Conservation (phyloP, 2,113 vertebrate species). For the Bostrychus sinensis region DNA sequence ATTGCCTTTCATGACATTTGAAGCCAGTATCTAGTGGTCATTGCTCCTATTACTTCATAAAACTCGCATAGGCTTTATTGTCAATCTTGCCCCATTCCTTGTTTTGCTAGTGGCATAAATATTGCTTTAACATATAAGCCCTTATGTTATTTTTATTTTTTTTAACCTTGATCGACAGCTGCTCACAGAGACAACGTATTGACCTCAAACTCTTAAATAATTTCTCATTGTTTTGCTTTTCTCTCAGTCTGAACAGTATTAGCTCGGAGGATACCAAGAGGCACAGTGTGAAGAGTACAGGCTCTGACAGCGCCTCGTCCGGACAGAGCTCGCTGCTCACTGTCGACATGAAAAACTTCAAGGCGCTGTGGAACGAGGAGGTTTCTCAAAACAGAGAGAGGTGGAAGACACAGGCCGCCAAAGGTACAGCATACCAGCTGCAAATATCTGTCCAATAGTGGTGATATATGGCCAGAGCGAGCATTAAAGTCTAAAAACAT, state of each 20-base stretch:
- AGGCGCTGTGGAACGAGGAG: slow-evolving; percentile 91
- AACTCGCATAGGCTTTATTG: too few species aligned
- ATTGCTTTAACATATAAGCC: too few species aligned
- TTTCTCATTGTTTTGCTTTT: neutral
- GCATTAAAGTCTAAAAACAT: neutral
- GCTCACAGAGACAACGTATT: neutral
- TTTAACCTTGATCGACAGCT: neutral
- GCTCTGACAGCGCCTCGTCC: slow-evolving; percentile 87
- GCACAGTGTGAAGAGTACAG: slow-evolving; percentile 86
- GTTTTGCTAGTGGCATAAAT: too few species aligned
- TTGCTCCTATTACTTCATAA: too few species aligned
- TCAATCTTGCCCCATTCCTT: too few species aligned
- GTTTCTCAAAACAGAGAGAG: slow-evolving; percentile 92
- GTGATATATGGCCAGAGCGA: neutral
- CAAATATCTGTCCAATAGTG: neutral
- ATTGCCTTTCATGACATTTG: too few species aligned
- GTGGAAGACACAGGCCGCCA: slow-evolving; percentile 92
- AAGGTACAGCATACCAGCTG: slow-evolving; percentile 80
- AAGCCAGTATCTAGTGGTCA: too few species aligned
- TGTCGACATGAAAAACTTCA: slow-evolving; percentile 94
- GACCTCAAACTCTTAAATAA: neutral
- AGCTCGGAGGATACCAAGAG: slow-evolving; percentile 86
- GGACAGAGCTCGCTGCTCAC: slow-evolving; percentile 87
- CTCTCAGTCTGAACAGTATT: slow-evolving; percentile 88
- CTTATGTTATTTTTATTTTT: too few species aligned